A percentile compares a stretch with the other conserved stretches of the same genome.
These are phyloP conservation scores for Lepidurus packardi DNA, from an alignment of 1,140 invertebrate species.

Conservation along the genomic window DNA sequence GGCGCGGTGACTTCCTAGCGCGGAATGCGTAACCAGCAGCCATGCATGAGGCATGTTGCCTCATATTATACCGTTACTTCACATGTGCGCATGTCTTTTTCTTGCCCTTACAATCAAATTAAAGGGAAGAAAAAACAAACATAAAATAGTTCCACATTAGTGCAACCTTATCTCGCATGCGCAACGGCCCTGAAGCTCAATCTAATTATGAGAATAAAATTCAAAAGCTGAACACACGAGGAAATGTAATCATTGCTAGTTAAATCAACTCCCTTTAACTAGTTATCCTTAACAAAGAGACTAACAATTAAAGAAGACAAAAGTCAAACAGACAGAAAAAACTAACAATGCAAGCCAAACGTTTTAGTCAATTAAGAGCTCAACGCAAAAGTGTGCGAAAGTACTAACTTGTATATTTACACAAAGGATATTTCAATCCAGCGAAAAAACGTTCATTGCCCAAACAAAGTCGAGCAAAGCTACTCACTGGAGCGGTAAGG, in stretches of 20 bases:
- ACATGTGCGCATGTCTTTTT: not conserved
- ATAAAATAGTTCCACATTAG: not conserved
- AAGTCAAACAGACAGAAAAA: no score
- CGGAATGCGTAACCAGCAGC: not conserved
- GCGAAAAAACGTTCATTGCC: not conserved
- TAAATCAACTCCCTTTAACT: no score
- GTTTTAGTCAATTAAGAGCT: not conserved
- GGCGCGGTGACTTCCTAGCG: not conserved
- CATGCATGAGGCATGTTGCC: not conserved
- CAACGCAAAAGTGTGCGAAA: not conserved
- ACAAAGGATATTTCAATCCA: not conserved
- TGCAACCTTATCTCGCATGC: no score
- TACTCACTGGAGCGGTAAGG: not conserved
- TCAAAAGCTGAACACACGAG: no score
- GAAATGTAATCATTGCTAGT: no score
- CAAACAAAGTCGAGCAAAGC: not conserved
- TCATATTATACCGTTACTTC: slow-evolving; percentile 1
- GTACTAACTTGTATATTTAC: not conserved
- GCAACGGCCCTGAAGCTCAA: no score
- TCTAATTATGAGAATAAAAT: no score
- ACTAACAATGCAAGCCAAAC: no score
- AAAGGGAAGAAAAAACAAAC: not conserved
- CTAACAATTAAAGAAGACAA: no score
- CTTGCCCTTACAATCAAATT: not conserved
- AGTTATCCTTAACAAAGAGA: no score